phyloP scores from a whole-genome alignment of 2,113 vertebrate genomes.

The Orientallactaga bullata region DNA sequence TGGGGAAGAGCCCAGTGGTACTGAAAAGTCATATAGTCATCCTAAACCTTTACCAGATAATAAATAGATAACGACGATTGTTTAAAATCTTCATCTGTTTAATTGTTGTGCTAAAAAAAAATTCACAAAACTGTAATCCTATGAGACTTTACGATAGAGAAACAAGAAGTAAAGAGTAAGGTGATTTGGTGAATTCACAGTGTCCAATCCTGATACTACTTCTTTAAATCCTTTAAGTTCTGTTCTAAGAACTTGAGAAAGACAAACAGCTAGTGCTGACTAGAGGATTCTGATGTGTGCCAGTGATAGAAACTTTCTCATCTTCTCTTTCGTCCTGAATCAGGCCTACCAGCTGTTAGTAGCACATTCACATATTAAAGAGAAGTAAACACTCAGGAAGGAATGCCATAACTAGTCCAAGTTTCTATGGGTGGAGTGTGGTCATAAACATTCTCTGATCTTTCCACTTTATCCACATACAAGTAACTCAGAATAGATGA shows the following conservation, averaged over 20 bases:
- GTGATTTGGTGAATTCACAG: too few relatives aligned
- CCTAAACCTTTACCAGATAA: background rate
- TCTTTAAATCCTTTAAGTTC: background rate
- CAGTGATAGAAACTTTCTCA: fast-evolving
- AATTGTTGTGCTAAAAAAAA: background rate
- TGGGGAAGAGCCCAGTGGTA: too few relatives aligned
- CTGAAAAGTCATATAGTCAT: background rate
- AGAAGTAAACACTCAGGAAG: background rate
- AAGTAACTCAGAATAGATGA: background rate
- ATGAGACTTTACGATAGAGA: too few relatives aligned
- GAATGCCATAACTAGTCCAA: background rate
- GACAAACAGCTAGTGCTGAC: fast-evolving
- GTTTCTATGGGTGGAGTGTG: background rate
- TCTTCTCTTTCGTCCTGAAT: background rate
- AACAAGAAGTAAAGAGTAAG: background rate
- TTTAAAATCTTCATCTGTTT: background rate
- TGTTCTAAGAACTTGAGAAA: background rate
- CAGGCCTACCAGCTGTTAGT: background rate
- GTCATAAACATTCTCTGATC: background rate
- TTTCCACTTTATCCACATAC: background rate
- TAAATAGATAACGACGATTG: too few relatives aligned
- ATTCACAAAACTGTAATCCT: background rate
- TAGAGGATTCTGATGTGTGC: too few relatives aligned
- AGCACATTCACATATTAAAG: background rate
- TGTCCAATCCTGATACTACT: too few relatives aligned